Evolutionary conservation across 2,797 vertebrate genomes (phyloP).

Genomic region (Urosaurus nigricauda): DNA sequence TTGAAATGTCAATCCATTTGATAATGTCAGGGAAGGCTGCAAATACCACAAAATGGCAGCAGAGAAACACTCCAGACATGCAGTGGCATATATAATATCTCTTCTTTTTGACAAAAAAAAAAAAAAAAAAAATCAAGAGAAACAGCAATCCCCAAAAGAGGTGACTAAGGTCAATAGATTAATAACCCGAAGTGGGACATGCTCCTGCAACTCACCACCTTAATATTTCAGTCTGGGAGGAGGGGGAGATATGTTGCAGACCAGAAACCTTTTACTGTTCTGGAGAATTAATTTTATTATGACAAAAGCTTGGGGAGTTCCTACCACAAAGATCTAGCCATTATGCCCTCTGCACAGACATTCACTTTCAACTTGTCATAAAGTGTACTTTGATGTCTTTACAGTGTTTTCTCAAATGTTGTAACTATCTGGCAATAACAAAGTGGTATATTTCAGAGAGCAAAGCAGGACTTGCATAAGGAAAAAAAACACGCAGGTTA

Average conservation of each 20-base stretch:
- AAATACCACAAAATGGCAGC: slow-evolving; percentile 85
- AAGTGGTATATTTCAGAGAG: slow-evolving; percentile 30
- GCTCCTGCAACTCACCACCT: slow-evolving; percentile 45
- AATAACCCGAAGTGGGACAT: slow-evolving; percentile 67
- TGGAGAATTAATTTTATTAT: slow-evolving; percentile 63
- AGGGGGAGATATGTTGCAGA: slow-evolving; percentile 10
- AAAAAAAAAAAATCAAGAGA: slow-evolving; percentile 40
- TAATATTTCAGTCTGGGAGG: slow-evolving; percentile 54
- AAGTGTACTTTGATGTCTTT: slow-evolving; percentile 33
- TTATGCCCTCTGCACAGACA: slow-evolving; percentile 16
- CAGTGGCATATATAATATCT: slow-evolving; percentile 78
- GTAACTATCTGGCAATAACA: slow-evolving; percentile 46
- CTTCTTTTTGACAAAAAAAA: slow-evolving; percentile 71
- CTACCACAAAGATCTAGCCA: slow-evolving; percentile 25
- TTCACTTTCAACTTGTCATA: background rate
- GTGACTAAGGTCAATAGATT: slow-evolving; percentile 69
- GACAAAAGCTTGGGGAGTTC: slow-evolving; percentile 37
- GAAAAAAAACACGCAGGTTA: background rate
- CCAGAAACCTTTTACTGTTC: slow-evolving; percentile 29
- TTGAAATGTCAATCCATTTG: slow-evolving; percentile 94
- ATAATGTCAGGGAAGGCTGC: slow-evolving; percentile 89
- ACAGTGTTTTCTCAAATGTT: slow-evolving; percentile 45
- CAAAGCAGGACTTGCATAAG: slow-evolving; percentile 12
- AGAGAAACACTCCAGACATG: slow-evolving; percentile 74
- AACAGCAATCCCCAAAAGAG: slow-evolving; percentile 63